Evolutionary conservation across 2,113 vertebrate genomes (phyloP), one percentile per base, ranked within the genome.

Genomic region (Seriola aureovittata): DNA sequence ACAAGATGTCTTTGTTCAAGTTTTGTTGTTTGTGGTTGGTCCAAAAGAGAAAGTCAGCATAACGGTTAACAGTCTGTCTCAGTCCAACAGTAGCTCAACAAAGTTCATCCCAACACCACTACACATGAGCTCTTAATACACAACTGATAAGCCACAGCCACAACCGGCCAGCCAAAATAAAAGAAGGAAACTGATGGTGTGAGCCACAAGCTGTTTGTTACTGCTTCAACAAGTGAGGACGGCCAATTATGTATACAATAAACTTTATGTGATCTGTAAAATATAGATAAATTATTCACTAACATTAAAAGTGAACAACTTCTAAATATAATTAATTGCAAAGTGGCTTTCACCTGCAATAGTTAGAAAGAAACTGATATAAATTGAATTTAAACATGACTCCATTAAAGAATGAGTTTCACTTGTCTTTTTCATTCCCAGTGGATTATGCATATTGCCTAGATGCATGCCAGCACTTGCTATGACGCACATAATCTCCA

Each of bases 401-500:
- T 81, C 21, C 32, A 11, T 60, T 58, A 2, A 38, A 63, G 40
- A 62, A 46, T 55, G 23, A 80, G 12, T 66, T 10, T 57, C 1
- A 8, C 29, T 75, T 68, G 17, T 71, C 14, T 78, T 66, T 48
- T 66, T 73, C 55, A 16, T 60, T 89, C 46, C 62, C 65, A 12
- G 25, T 63, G 59, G 79, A 82, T 64, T 71, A 63, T 67, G 16
- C 19, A 14, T 71, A 29, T 36, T 52, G 19, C 12, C 32, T 57
- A 58, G 29, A 80, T 29, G 14, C n/a, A 38, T 80, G 74, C 72
- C 89, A 84, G 59, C 54, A 34, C 65, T 83, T 23, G 19, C 50
- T 69, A 14, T 93, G 93, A 94, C 90, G 92, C 91, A 92, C 73
- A 44, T 48, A 19, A 83, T 67, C 64, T 64, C 36, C 64, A 23